Percentiles rank a stretch among this genome's conserved stretches.
Conservation (phyloP, 35 echinoderm and acorn worm species). For the Heliocidaris erythrogramma region DNA sequence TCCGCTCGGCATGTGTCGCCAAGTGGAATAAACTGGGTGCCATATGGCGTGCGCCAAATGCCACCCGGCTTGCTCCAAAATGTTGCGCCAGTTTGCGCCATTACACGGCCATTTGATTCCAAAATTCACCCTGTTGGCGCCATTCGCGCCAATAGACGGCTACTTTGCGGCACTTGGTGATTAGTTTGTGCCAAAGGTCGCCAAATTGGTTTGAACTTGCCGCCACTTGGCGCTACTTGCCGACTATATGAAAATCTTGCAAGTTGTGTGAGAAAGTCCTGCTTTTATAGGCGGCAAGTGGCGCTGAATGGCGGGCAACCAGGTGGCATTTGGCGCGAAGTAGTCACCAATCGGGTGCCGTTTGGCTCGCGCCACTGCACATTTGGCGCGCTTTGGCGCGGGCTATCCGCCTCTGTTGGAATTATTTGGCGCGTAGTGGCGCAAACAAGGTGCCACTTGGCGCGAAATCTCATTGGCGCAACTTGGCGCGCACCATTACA, state of each 20-base stretch:
- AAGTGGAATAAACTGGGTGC: conserved; percentile 53
- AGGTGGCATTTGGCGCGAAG: neutral
- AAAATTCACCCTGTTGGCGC: too few relatives aligned
- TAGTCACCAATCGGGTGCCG: conserved; percentile 1
- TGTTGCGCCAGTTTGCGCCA: conserved; percentile 50
- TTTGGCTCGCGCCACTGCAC: neutral
- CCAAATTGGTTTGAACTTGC: conserved; percentile 23
- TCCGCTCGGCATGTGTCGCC: conserved; percentile 52
- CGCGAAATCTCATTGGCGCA: too few relatives aligned
- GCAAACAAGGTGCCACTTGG: too few relatives aligned
- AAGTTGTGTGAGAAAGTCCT: too few relatives aligned
- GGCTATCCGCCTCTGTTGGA: neutral
- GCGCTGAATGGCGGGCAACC: too few relatives aligned
- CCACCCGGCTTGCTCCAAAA: conserved; percentile 39
- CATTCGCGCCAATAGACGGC: conserved; percentile 11
- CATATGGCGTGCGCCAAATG: conserved; percentile 54
- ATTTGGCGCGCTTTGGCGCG: neutral
- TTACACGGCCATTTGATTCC: too few relatives aligned
- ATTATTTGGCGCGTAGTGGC: too few relatives aligned
- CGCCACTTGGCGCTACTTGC: conserved; percentile 18
- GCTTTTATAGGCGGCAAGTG: too few relatives aligned
- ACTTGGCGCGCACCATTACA: conserved; percentile 39
- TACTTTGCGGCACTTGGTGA: conserved; percentile 14
- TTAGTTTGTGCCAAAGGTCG: conserved; percentile 30
- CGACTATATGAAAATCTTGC: too few relatives aligned